These are phyloP conservation scores for Leptinotarsa rubiginosa DNA, from an alignment of 2,888 invertebrate species.

Conservation along the genomic window DNA sequence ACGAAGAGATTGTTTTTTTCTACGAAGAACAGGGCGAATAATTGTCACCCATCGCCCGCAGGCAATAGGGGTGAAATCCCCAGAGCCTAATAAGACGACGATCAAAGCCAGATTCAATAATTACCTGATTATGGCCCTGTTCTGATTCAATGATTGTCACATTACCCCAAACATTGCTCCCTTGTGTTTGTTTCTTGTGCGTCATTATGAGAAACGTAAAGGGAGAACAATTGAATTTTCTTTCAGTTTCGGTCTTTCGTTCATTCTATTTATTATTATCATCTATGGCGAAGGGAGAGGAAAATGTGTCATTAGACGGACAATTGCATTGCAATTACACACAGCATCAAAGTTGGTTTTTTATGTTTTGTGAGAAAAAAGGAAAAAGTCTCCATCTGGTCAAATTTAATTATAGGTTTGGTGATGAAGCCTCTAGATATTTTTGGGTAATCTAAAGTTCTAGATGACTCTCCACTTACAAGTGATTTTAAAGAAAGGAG, in stretches of 20 bases:
- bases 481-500: no score
- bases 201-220: constrained; percentile 49
- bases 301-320: neutral
- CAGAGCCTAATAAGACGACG: constrained; percentile 59
- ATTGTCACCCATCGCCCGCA: constrained; percentile 36
- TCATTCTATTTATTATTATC: constrained; percentile 14
- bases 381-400: no score
- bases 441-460: no score
- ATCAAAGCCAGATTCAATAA: constrained; percentile 63
- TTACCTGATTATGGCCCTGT: constrained; percentile 63
- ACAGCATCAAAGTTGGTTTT: neutral
- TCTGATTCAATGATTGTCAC: constrained; percentile 63
- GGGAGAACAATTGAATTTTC: constrained; percentile 55
- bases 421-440: no score
- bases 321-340: neutral
- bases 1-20: constrained; percentile 42
- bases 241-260: constrained; percentile 41
- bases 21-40: constrained; percentile 31
- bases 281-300: neutral
- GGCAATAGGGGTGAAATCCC: constrained; percentile 50
- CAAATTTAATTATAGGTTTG: no score
- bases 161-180: constrained; percentile 60
- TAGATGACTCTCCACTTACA: no score
- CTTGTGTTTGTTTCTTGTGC: constrained; percentile 55
- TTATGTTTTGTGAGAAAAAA: no score